phyloP scores from a whole-genome alignment of 2,797 vertebrate species.

The Chelonia mydas region DNA sequence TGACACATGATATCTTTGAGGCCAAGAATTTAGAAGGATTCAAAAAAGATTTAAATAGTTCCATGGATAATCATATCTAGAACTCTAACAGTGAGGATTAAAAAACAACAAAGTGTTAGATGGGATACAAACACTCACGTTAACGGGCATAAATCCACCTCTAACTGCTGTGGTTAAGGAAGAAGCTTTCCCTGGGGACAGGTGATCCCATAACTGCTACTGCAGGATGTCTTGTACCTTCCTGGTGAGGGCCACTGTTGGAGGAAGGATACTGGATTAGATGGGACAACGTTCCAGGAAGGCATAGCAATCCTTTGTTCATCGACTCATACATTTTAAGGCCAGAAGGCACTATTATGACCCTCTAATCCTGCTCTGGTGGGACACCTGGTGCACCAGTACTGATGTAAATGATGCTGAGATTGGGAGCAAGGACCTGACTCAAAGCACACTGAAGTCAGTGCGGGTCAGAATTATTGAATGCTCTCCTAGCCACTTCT shows the following conservation, averaged over 20 bases:
- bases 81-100: not conserved
- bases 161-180: not conserved
- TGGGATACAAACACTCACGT: not conserved
- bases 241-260: not conserved
- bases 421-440: not conserved
- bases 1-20: not conserved
- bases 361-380: not conserved
- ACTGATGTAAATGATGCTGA: not conserved
- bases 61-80: not conserved
- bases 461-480: not conserved
- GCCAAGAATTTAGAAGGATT: not conserved
- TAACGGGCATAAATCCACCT: not conserved
- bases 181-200: not conserved
- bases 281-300: not conserved
- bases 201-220: not conserved
- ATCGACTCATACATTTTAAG: not conserved
- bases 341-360: not conserved
- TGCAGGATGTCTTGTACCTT: not conserved
- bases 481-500: not conserved
- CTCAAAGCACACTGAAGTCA: not conserved
- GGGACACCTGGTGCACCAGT: not conserved
- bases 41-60: not conserved
- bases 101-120: not conserved
- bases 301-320: not conserved
- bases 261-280: not conserved